A percentile compares a stretch with the other conserved stretches of the same genome.
Evolutionary conservation across 2,797 vertebrate species (phyloP).

Genomic region (Megaceryle alcyon): DNA sequence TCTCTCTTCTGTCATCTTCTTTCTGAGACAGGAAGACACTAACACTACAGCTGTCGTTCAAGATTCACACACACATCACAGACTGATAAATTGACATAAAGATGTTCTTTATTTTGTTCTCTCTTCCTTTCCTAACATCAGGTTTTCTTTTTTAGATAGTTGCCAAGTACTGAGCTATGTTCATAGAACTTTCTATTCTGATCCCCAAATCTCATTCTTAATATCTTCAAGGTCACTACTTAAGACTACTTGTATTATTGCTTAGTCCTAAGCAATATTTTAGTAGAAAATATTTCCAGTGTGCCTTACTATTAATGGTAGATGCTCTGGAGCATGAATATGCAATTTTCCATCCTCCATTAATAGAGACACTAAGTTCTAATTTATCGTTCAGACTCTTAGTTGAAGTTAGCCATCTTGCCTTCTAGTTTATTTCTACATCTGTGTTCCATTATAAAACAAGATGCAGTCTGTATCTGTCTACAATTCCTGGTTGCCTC

Average conservation of each 20-base stretch:
- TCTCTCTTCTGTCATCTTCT: neutral
- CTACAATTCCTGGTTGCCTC: neutral
- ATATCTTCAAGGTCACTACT: neutral
- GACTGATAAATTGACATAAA: neutral
- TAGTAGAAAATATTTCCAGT: neutral
- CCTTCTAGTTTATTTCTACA: neutral
- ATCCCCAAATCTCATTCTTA: neutral
- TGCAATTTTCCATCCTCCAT: neutral
- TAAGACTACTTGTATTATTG: neutral
- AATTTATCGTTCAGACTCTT: neutral
- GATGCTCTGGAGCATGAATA: neutral
- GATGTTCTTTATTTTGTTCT: neutral
- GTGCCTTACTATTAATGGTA: neutral
- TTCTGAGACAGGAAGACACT: neutral
- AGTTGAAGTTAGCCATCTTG: neutral
- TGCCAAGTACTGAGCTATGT: neutral
- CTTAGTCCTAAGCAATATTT: neutral
- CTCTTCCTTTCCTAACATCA: neutral
- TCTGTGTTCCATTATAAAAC: neutral
- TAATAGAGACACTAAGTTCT: neutral
- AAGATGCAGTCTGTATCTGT: neutral
- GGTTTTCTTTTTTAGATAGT: neutral
- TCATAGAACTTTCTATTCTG: neutral
- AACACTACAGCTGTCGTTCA: neutral
- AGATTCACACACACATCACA: fast-evolving